phyloP scores from a whole-genome alignment of 2,797 vertebrate genomes.

The Pantherophis vulpinus region DNA sequence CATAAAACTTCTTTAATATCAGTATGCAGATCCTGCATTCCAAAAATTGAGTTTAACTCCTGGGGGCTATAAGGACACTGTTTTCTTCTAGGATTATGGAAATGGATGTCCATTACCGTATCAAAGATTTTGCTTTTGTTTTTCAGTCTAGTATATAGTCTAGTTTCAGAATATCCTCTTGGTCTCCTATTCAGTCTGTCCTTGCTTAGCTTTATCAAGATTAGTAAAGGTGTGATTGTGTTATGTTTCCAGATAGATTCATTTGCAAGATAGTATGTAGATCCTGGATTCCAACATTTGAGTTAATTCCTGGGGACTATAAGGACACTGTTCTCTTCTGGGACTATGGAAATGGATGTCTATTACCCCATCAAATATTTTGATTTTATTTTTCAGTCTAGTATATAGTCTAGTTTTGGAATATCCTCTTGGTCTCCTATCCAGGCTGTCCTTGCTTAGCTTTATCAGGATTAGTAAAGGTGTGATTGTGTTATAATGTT shows the following conservation, averaged over 20 bases:
- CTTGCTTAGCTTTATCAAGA: not conserved
- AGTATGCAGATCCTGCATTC: not conserved
- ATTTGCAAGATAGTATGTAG: not conserved
- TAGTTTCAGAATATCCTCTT: not conserved
- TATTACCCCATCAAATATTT: not conserved
- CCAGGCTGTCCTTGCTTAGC: not conserved
- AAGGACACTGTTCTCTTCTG: no score
- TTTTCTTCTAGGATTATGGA: not conserved
- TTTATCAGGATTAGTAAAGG: not conserved
- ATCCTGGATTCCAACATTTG: not conserved
- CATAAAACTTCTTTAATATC: not conserved
- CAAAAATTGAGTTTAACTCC: not conserved
- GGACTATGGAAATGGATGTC: not conserved
- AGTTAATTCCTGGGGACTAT: not conserved
- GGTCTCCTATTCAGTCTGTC: not conserved
- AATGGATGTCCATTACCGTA: not conserved
- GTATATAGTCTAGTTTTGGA: not conserved
- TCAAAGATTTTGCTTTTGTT: not conserved
- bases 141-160: not conserved
- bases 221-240: not conserved
- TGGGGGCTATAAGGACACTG: not conserved
- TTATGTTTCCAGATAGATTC: not conserved
- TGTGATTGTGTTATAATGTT: not conserved
- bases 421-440: not conserved
- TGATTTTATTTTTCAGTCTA: not conserved